Evolutionary conservation across 92 coral and sea anemone species (phyloP).

Genomic region (Zoanthus sociatus): DNA sequence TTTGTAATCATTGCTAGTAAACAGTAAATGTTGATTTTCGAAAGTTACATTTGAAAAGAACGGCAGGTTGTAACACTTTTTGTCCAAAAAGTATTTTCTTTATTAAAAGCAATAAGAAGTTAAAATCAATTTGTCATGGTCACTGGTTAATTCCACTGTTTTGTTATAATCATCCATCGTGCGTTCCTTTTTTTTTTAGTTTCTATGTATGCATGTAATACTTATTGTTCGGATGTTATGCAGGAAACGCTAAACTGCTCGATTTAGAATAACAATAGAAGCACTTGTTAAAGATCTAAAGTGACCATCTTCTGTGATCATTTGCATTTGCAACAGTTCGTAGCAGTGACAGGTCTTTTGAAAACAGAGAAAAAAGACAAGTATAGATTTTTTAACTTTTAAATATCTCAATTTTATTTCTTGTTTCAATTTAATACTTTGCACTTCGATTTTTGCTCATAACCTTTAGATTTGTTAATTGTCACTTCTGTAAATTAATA

Average conservation of each 20-base stretch:
- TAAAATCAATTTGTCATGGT: too few relatives aligned
- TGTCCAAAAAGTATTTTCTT: too few relatives aligned
- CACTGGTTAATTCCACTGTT: too few relatives aligned
- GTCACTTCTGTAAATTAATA: background rate
- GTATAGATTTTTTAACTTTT: background rate
- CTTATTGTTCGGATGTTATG: background rate
- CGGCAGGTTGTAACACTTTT: too few relatives aligned
- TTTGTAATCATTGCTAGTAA: too few relatives aligned
- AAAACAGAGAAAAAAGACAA: background rate
- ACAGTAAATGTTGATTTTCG: too few relatives aligned
- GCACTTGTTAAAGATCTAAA: background rate
- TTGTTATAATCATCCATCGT: too few relatives aligned
- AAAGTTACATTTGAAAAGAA: too few relatives aligned
- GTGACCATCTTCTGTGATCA: background rate
- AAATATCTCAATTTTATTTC: background rate
- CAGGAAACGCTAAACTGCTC: background rate
- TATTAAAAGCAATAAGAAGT: too few relatives aligned
- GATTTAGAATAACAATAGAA: background rate
- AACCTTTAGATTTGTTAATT: background rate
- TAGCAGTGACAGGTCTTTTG: background rate
- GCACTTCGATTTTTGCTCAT: constrained; percentile 1
- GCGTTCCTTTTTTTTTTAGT: too few relatives aligned
- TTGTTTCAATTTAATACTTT: background rate
- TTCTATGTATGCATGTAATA: too few relatives aligned
- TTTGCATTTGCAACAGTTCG: constrained; percentile 3